These are phyloP conservation scores for Autographa gamma DNA, from an alignment of 2,888 invertebrate species.

Conservation along the genomic window DNA sequence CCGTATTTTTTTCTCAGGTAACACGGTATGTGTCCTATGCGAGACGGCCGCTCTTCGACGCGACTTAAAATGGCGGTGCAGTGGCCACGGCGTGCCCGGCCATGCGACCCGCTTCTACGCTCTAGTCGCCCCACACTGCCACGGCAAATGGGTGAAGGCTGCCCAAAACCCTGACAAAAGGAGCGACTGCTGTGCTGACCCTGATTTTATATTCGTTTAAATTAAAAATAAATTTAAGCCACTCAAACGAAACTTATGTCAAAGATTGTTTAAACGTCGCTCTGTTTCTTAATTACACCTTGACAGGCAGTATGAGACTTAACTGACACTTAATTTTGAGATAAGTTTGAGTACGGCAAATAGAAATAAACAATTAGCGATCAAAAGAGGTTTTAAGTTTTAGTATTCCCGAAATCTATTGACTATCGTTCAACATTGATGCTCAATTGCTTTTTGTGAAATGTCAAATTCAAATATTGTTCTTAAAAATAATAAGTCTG, in stretches of 20 bases:
- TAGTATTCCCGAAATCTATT: neutral
- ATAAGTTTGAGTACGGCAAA: neutral
- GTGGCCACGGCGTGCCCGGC: constrained; percentile 94
- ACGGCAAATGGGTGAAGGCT: constrained; percentile 95
- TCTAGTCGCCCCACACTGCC: constrained; percentile 95
- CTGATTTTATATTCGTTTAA: constrained; percentile 86
- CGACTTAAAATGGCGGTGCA: constrained; percentile 93
- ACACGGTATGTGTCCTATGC: constrained; percentile 94
- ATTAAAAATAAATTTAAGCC: neutral
- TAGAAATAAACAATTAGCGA: neutral
- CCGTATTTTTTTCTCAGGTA: constrained; percentile 84
- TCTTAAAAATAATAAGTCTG: constrained; percentile 1
- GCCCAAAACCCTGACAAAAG: constrained; percentile 73
- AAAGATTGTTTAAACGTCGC: neutral
- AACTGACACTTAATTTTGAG: neutral
- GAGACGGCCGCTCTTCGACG: constrained; percentile 94
- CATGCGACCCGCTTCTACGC: constrained; percentile 95
- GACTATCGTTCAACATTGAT: neutral
- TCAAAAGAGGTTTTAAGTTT: neutral
- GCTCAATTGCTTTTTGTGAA: neutral
- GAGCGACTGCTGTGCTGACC: constrained; percentile 78
- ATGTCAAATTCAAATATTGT: constrained; percentile 4
- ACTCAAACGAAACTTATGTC: neutral
- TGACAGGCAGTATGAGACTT: neutral
- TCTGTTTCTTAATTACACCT: too few species aligned